Base-by-base conservation (phyloP, 2,888 invertebrate species). In the Tipula confusa region DNA sequence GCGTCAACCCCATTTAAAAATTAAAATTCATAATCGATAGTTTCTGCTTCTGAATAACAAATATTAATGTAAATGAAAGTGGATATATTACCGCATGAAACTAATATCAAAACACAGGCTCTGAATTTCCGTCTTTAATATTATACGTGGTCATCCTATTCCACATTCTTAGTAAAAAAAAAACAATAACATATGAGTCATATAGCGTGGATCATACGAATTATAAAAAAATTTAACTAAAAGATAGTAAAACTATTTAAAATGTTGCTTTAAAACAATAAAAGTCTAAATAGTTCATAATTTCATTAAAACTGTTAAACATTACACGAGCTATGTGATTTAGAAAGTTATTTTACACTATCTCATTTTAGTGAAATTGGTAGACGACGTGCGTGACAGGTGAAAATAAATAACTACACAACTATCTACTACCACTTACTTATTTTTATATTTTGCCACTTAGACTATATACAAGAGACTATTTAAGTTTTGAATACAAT, bases 101-200 rank as follows among this genome's bases (percentile, higher is more conserved):
- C 64, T 64, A 24, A 64, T 64, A 64, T 24, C 24, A 24, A 43
- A 43, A 43, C 4, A 43, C 6, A 43, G 43, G 15, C 43, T 64
- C 24, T 64, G 6, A 64, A 64, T 64, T 64, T 64, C 64, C 64
- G 64, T 24, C 9, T 64, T 24, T 64, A 24, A 24, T 64, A 64
- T 24, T n/a, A 18, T 18, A 64, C 18, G 64, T 24, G 64, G 7
- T 24, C 24, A 64, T n/a, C 43, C n/a, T n/a, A 43, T 43, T 43
- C 64, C 24, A 64, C 3, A 24, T 64, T 6, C 18, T n/a, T 4
- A 48, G 6, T 4, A 43, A 4, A 64, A 64, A 3, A 64, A 43
- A 64, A 64, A 64, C 64, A 64, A 64, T 24, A 64, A 64, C 64
- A 64, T 11, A 64, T 64, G 64, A 64, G 64, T 64, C 64, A 64